Evolutionary conservation across 2,113 vertebrate species (phyloP).

Genomic region (Cochlearius cochlearius): DNA sequence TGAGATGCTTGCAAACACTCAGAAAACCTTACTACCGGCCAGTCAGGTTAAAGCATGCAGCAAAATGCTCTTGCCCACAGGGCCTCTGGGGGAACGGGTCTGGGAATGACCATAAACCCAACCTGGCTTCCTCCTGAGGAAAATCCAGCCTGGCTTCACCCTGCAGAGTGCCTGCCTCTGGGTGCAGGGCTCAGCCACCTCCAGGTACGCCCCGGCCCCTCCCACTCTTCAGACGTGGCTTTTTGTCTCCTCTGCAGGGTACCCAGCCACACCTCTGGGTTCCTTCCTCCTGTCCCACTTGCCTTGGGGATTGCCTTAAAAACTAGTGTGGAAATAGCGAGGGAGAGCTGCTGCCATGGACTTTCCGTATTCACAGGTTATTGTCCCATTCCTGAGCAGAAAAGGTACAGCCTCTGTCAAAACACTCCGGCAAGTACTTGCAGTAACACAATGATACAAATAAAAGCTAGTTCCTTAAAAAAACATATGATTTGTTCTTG

Average conservation of each 20-base stretch:
- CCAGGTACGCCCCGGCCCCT: neutral
- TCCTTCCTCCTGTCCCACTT: neutral
- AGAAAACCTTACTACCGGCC: neutral
- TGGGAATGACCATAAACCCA: neutral
- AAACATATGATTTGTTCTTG: neutral
- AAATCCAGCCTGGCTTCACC: neutral
- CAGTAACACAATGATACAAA: neutral
- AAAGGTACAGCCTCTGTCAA: neutral
- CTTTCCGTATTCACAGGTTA: neutral
- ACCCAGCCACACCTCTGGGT: neutral
- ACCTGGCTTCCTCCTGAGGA: neutral
- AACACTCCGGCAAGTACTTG: neutral
- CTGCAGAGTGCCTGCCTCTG: accelerated
- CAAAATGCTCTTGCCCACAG: neutral
- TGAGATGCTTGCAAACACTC: neutral
- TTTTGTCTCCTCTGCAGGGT: neutral
- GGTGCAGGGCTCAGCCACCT: neutral
- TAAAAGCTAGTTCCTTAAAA: neutral
- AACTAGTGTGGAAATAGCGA: neutral
- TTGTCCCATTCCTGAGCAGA: neutral
- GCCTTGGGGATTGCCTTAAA: neutral
- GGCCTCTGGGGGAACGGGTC: neutral
- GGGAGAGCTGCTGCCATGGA: neutral
- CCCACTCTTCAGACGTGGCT: neutral
- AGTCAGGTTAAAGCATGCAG: neutral